Evolutionary conservation across 2,797 vertebrate genomes (phyloP).

Genomic region (Cyprinodon diabolis): DNA sequence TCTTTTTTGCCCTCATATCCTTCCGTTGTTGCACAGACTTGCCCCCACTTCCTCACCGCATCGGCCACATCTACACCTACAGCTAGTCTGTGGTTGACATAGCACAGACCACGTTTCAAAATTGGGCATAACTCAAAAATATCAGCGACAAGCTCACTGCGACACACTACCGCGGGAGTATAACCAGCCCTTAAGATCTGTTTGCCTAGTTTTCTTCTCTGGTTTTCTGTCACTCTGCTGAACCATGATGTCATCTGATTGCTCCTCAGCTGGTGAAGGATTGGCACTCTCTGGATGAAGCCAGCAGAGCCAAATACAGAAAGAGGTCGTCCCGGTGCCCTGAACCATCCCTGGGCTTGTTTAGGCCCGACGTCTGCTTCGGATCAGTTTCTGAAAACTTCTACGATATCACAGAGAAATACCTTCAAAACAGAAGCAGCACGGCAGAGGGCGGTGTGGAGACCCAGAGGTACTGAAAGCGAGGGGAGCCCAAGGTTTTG

Average conservation of each 20-base stretch:
- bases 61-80: no score
- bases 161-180: no score
- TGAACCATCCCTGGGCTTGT: constrained; percentile 85
- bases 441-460: constrained; percentile 55
- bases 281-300: constrained; percentile 85
- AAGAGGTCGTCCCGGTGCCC: constrained; percentile 86
- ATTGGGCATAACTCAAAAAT: no score
- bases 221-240: not conserved
- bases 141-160: no score
- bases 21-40: no score
- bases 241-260: not conserved
- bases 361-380: constrained; percentile 89
- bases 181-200: no score
- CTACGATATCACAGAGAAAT: constrained; percentile 82
- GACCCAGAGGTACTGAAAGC: constrained; percentile 77
- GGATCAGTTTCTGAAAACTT: constrained; percentile 95
- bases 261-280: constrained; percentile 81
- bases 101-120: no score
- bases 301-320: constrained; percentile 79
- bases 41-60: no score
- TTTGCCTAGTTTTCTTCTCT: no score
- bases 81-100: no score
- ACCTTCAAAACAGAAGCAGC: constrained; percentile 62
- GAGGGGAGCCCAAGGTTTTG: not conserved
- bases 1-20: no score